Conservation (phyloP, 1,140 invertebrate genomes). For the Cecropterus lyciades region DNA sequence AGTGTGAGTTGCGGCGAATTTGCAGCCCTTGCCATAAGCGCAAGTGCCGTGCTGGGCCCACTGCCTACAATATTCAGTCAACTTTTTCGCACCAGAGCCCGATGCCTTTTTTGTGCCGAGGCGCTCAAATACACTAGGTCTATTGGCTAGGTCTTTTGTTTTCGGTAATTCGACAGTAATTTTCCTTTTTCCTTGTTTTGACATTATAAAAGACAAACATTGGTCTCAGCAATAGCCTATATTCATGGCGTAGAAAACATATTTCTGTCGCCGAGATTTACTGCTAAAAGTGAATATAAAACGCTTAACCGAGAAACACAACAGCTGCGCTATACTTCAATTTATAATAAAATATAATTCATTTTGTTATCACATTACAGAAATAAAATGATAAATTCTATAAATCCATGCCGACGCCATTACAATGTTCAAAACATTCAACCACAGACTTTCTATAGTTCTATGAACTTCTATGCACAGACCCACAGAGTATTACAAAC, state of each 20-base stretch:
- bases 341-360: neutral
- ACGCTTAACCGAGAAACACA: neutral
- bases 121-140: slow-evolving; percentile 92
- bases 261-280: slow-evolving; percentile 37
- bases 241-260: slow-evolving; percentile 53
- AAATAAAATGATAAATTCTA: too few relatives aligned
- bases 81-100: slow-evolving; percentile 78
- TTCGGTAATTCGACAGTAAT: slow-evolving; percentile 90
- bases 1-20: slow-evolving; percentile 89
- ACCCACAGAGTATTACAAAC: too few relatives aligned
- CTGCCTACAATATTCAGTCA: slow-evolving; percentile 88
- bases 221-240: slow-evolving; percentile 60
- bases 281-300: neutral
- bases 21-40: slow-evolving; percentile 90
- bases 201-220: slow-evolving; percentile 86
- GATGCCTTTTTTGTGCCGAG: slow-evolving; percentile 89
- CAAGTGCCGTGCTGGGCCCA: slow-evolving; percentile 90
- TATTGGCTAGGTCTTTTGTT: slow-evolving; percentile 86
- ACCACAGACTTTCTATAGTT: too few relatives aligned
- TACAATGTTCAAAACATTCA: too few relatives aligned
- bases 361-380: too few relatives aligned
- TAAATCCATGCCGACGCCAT: too few relatives aligned
- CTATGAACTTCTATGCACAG: too few relatives aligned
- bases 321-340: neutral
- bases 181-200: slow-evolving; percentile 91